phyloP scores from a whole-genome alignment of 1,140 invertebrate genomes.

The Saccostrea glomerata region DNA sequence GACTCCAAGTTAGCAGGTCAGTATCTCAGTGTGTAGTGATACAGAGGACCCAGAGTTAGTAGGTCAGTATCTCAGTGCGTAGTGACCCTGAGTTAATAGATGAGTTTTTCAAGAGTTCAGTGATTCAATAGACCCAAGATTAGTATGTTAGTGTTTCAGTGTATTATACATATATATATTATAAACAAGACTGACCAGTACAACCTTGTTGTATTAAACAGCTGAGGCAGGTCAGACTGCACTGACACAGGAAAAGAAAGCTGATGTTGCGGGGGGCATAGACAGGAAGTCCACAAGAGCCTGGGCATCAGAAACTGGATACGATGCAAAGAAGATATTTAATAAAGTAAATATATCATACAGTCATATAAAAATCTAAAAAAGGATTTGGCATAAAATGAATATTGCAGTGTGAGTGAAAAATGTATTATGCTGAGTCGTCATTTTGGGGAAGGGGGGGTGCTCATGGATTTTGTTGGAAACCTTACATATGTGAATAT shows the following conservation, averaged over 20 bases:
- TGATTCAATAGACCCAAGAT: slow-evolving; percentile 84
- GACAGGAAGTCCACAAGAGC: slow-evolving; percentile 90
- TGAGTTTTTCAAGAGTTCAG: slow-evolving; percentile 86
- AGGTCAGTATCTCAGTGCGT: not conserved
- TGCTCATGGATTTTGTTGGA: too few relatives aligned
- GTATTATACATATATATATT: not conserved
- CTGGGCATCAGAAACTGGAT: slow-evolving; percentile 92
- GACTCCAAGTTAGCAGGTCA: too few relatives aligned
- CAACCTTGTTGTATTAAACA: not conserved
- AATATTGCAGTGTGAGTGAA: too few relatives aligned
- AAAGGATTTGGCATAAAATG: too few relatives aligned
- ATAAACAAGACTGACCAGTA: not conserved
- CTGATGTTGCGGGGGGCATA: slow-evolving; percentile 84
- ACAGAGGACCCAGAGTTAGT: not conserved
- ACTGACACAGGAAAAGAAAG: slow-evolving; percentile 79
- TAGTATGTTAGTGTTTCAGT: slow-evolving; percentile 38
- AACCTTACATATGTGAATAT: too few relatives aligned
- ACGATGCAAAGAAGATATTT: slow-evolving; percentile 86
- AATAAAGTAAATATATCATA: slow-evolving; percentile 78
- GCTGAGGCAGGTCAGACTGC: slow-evolving; percentile 80
- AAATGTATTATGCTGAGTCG: too few relatives aligned
- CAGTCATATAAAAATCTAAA: too few relatives aligned
- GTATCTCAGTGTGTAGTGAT: not conserved
- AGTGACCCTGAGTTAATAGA: not conserved
- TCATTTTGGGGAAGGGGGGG: too few relatives aligned